Evolutionary conservation across 2,797 vertebrate species (phyloP), one percentile per base, ranked within the genome.

Genomic region (Hoplostethus atlanticus): DNA sequence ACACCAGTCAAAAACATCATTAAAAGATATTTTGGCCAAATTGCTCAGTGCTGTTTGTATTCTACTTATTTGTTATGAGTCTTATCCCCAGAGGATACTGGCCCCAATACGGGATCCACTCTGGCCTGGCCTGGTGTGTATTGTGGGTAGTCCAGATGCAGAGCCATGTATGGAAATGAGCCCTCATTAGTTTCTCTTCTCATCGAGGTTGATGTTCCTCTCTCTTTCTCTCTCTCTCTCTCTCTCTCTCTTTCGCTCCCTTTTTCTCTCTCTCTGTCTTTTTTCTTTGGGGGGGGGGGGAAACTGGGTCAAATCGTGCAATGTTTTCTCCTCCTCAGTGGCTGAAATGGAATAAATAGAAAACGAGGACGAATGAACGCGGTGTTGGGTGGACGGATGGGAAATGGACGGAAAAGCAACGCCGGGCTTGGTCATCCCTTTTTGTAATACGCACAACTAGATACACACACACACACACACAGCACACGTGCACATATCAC

Each of bases 301-400:
- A 90, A 84, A 91, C 76, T 91, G 77, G 91, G 91, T 93, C 90
- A 92, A 67, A 73, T 86, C 86, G 71, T 56, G 42, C 10, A 15
- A 30, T 38, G 36, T 53, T 50, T 69, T 50, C 71, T 87, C 60
- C 66, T 81, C 54, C 55, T 76, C 73, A 25, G 48, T 60, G 62
- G 77, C 68, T 84, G 80, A 80, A 88, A 86, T 80, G 36, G 57
- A 87, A 88, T 73, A 76, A 79, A 77, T 80, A 73, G 66, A 66
- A 48, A 70, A 66, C 73, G 48, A 60, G 51, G 51, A 42, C 64
- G 64, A 75, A 84, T 79, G 66, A 77, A 74, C 70, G 64, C 47
- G 38, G 44, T 9, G 46, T 70, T 68, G 75, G 68, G 81, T 80
- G 11, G 54, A 77, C 75, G 36, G 66, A 69, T 56, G 53, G 48